These are phyloP conservation scores for Aphyosemion australe DNA, from an alignment of 2,113 vertebrate species.

Conservation along the genomic window DNA sequence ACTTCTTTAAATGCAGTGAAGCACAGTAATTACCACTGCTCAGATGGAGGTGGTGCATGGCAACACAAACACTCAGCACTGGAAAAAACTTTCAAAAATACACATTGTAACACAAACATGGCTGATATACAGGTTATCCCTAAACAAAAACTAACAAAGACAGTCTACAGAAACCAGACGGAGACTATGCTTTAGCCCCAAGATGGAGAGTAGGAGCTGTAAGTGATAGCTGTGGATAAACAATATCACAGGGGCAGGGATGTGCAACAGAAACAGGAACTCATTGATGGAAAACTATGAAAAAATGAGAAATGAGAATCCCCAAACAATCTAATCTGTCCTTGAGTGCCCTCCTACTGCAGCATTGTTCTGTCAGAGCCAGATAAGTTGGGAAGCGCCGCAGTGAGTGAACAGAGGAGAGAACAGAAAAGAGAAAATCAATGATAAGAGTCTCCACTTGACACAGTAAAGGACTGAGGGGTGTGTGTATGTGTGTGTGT, in stretches of 20 bases:
- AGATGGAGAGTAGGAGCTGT: slow-evolving; percentile 11
- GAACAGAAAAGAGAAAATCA: slow-evolving; percentile 66
- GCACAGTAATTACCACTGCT: slow-evolving; percentile 74
- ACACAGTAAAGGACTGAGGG: slow-evolving; percentile 49
- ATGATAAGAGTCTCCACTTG: slow-evolving; percentile 72
- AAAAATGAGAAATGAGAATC: slow-evolving; percentile 60
- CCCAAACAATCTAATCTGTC: slow-evolving; percentile 72
- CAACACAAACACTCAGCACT: slow-evolving; percentile 31
- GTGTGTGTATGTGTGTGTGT: neutral
- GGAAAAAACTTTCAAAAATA: slow-evolving; percentile 3
- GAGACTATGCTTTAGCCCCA: slow-evolving; percentile 11
- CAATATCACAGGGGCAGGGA: slow-evolving; percentile 32
- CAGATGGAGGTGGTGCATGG: slow-evolving; percentile 59
- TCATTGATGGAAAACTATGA: slow-evolving; percentile 34
- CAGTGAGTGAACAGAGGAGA: slow-evolving; percentile 58
- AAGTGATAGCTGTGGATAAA: slow-evolving; percentile 33
- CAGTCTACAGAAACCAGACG: slow-evolving; percentile 7
- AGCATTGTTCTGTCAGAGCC: slow-evolving; percentile 67
- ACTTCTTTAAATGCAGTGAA: slow-evolving; percentile 68
- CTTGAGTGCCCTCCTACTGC: slow-evolving; percentile 72
- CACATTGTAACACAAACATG: slow-evolving; percentile 1
- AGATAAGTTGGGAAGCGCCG: slow-evolving; percentile 66
- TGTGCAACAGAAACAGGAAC: slow-evolving; percentile 23
- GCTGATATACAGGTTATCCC: slow-evolving; percentile 25
- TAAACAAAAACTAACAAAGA: slow-evolving; percentile 16